Evolutionary conservation across 2,113 vertebrate species (phyloP).

Genomic region (Alces alces): DNA sequence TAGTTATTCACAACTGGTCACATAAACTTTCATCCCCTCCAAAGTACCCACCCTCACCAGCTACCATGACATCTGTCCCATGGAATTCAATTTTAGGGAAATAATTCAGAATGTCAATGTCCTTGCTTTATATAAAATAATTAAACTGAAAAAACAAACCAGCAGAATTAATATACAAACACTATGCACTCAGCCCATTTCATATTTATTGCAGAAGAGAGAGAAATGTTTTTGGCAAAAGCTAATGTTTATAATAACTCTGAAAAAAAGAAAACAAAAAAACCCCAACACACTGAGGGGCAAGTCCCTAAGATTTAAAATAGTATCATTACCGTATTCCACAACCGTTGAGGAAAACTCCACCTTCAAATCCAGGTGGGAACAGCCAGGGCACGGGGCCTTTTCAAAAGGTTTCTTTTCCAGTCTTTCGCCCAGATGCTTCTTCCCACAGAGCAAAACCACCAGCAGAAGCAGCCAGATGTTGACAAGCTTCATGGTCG

Average conservation of each 20-base stretch:
- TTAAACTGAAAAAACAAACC: background rate
- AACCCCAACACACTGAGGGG: background rate
- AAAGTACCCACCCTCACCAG: background rate
- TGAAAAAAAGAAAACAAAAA: background rate
- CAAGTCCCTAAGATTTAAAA: background rate
- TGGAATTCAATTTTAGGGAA: background rate
- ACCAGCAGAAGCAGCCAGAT: conserved; percentile 85
- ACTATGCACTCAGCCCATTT: background rate
- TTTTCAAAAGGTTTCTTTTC: conserved; percentile 78
- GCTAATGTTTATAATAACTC: background rate
- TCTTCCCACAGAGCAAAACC: conserved; percentile 85
- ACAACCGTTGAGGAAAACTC: conserved; percentile 94
- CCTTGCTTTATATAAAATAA: background rate
- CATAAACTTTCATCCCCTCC: background rate
- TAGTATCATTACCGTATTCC: conserved; percentile 88
- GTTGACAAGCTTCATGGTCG: conserved; percentile 85
- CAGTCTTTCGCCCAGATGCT: conserved; percentile 83
- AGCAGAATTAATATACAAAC: background rate
- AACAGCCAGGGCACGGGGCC: conserved; percentile 85
- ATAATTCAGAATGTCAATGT: background rate
- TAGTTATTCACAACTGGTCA: background rate
- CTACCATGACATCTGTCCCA: background rate
- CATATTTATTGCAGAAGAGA: background rate
- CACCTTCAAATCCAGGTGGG: conserved; percentile 89
- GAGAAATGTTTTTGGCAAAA: background rate